phyloP scores from a whole-genome alignment of 2,888 invertebrate genomes.

The Phlogophora meticulosa region DNA sequence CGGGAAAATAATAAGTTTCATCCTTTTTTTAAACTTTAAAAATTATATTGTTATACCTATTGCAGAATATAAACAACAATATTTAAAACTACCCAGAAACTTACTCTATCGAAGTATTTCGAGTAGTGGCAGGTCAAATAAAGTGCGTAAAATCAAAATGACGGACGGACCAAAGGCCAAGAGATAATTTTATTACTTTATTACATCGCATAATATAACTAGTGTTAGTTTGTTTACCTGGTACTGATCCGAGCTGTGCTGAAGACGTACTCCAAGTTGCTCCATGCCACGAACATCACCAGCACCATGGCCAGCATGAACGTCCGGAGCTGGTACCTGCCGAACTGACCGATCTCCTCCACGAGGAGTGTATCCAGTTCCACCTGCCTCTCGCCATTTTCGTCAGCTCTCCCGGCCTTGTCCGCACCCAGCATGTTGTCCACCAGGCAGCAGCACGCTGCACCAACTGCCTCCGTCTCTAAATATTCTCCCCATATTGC shows the following conservation, averaged over 20 bases:
- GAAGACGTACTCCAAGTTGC: constrained; percentile 81
- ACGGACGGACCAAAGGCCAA: too few species aligned
- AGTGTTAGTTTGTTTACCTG: constrained; percentile 69
- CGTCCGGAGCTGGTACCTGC: constrained; percentile 77
- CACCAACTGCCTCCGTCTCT: constrained; percentile 16
- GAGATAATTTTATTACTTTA: too few species aligned
- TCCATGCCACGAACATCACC: constrained; percentile 78
- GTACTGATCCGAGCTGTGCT: constrained; percentile 82
- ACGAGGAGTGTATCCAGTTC: constrained; percentile 81
- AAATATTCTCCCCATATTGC: constrained; percentile 8
- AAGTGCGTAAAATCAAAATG: too few species aligned
- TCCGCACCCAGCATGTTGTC: constrained; percentile 14
- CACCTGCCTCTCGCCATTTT: neutral
- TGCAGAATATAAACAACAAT: too few species aligned
- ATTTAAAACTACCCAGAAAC: too few species aligned
- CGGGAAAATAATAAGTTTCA: too few species aligned
- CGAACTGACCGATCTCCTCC: constrained; percentile 84
- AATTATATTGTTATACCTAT: too few species aligned
- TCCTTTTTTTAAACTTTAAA: too few species aligned
- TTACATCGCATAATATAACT: too few species aligned
- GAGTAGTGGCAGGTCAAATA: too few species aligned
- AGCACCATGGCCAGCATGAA: constrained; percentile 71
- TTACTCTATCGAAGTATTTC: too few species aligned
- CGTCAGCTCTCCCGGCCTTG: constrained; percentile 10
- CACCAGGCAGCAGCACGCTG: neutral